phyloP scores from a whole-genome alignment of 2,113 vertebrate species.

The Apaloderma vittatum region DNA sequence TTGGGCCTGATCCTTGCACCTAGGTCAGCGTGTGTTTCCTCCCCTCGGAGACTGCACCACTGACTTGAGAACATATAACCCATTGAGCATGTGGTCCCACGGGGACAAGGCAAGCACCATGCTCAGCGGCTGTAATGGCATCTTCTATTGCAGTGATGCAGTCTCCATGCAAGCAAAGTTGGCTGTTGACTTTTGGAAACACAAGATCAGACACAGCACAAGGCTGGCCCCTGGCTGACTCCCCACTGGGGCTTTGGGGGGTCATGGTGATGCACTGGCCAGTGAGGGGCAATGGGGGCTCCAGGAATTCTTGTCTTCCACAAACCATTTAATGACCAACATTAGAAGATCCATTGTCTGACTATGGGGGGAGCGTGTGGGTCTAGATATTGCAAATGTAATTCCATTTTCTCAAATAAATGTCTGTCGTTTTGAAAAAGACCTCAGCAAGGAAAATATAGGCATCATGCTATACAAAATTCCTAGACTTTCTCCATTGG shows the following conservation, averaged over 20 bases:
- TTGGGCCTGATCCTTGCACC: background rate
- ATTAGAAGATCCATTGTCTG: background rate
- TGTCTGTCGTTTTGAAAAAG: background rate
- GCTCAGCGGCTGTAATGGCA: background rate
- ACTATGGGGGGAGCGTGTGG: background rate
- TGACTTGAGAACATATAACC: background rate
- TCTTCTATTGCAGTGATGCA: background rate
- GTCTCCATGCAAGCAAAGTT: background rate
- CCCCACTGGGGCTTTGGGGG: fast-evolving
- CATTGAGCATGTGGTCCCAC: fast-evolving
- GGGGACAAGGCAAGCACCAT: background rate
- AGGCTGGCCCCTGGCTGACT: background rate
- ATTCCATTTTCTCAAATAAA: background rate
- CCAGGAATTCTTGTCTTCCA: background rate
- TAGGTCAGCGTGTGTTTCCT: background rate
- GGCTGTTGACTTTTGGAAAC: background rate
- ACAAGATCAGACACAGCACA: fast-evolving
- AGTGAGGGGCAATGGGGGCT: fast-evolving
- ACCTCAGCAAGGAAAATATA: background rate
- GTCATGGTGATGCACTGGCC: fast-evolving
- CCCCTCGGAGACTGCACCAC: fast-evolving
- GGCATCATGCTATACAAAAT: background rate
- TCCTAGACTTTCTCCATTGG: background rate
- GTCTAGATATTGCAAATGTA: background rate
- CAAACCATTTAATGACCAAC: background rate